Evolutionary conservation across 2,888 invertebrate genomes (phyloP).

Genomic region (Achlya flavicornis): DNA sequence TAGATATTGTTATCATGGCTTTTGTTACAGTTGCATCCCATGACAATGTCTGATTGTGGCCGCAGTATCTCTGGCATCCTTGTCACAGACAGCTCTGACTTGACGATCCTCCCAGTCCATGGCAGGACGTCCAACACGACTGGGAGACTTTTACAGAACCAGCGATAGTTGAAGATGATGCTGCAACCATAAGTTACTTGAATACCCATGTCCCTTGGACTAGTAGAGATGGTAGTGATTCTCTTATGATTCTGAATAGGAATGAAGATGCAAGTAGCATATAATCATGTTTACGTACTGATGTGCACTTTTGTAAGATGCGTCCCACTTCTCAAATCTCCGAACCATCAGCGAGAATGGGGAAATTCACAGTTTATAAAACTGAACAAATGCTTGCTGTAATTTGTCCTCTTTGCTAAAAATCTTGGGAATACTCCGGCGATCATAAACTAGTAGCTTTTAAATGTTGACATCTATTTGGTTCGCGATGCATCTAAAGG

Average conservation of each 20-base stretch:
- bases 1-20: not conserved
- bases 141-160: not conserved
- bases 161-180: slow-evolving; percentile 14
- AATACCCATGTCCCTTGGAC: not conserved
- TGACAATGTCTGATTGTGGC: slow-evolving; percentile 26
- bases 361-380: slow-evolving; percentile 52
- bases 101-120: slow-evolving; percentile 15
- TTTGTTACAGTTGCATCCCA: slow-evolving; percentile 21
- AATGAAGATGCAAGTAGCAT: slow-evolving; percentile 41
- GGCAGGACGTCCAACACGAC: not conserved
- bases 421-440: slow-evolving; percentile 93
- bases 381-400: slow-evolving; percentile 86
- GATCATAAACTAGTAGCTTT: slow-evolving; percentile 93
- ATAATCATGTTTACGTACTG: slow-evolving; percentile 31
- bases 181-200: not conserved
- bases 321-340: slow-evolving; percentile 19
- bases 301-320: no score
- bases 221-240: slow-evolving; percentile 18
- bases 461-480: slow-evolving; percentile 97
- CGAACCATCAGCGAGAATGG: slow-evolving; percentile 62
- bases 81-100: slow-evolving; percentile 41
- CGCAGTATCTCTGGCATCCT: slow-evolving; percentile 15
- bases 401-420: slow-evolving; percentile 94
- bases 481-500: slow-evolving; percentile 89
- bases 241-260: slow-evolving; percentile 18